These are phyloP conservation scores for Triplophysa yarkandensis DNA, from an alignment of 2,797 vertebrate species.

Conservation along the genomic window DNA sequence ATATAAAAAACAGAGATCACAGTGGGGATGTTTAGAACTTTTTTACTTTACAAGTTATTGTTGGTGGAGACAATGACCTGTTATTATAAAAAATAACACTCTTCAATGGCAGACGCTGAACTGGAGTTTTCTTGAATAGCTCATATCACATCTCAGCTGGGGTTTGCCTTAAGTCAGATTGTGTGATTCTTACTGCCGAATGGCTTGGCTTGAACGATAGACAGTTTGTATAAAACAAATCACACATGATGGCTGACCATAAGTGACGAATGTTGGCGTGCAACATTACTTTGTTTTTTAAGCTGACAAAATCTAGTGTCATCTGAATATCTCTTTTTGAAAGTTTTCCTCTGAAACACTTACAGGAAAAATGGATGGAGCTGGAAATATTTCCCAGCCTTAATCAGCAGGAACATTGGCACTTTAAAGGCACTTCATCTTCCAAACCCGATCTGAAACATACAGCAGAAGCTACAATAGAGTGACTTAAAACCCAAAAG, in stretches of 20 bases:
- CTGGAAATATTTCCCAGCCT: constrained; percentile 36
- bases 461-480: constrained; percentile 30
- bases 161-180: constrained; percentile 16
- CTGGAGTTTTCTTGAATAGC: neutral
- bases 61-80: neutral
- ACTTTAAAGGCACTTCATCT: constrained; percentile 41
- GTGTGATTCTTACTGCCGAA: constrained; percentile 23
- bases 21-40: neutral
- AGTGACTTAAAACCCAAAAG: constrained; percentile 29
- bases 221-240: constrained; percentile 3
- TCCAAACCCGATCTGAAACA: neutral
- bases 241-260: neutral
- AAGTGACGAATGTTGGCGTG: too few species aligned
- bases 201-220: constrained; percentile 3
- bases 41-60: neutral
- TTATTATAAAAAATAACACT: neutral
- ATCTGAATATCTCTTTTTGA: neutral
- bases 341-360: neutral
- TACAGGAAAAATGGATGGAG: constrained; percentile 25
- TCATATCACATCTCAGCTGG: constrained; percentile 10
- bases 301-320: neutral
- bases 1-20: neutral
- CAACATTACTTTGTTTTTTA: too few species aligned
- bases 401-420: constrained; percentile 29
- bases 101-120: neutral